phyloP scores from a whole-genome alignment of 2,888 invertebrate genomes.

The Dinocampus coccinellae region DNA sequence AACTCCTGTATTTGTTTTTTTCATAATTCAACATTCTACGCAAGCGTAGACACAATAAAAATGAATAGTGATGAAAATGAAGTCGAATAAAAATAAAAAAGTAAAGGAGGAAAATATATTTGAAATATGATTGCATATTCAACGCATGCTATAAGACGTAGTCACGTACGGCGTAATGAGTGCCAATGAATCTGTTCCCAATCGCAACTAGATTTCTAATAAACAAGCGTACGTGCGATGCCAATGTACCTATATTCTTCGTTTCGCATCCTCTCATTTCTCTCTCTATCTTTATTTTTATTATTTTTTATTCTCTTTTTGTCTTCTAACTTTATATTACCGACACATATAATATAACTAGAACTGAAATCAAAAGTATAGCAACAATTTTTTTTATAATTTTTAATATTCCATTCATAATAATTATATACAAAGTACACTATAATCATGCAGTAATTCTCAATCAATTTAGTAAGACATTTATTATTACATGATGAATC shows the following conservation, averaged over 20 bases:
- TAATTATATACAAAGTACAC: slow-evolving; percentile 65
- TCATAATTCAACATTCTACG: slow-evolving; percentile 4
- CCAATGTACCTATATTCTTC: slow-evolving; percentile 37
- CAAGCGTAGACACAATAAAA: slow-evolving; percentile 12
- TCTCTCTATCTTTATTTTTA: not conserved
- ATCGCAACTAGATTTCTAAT: slow-evolving; percentile 44
- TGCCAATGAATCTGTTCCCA: slow-evolving; percentile 36
- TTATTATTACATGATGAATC: slow-evolving; percentile 54
- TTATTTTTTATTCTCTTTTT: not conserved
- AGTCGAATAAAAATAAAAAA: slow-evolving; percentile 13
- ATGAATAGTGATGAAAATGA: slow-evolving; percentile 11
- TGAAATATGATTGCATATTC: slow-evolving; percentile 36
- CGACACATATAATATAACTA: not conserved
- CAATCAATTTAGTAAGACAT: slow-evolving; percentile 68
- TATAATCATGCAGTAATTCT: slow-evolving; percentile 68
- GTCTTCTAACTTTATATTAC: not conserved
- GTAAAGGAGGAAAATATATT: not conserved
- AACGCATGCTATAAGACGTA: slow-evolving; percentile 28
- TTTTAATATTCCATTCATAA: slow-evolving; percentile 58
- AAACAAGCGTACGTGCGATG: slow-evolving; percentile 47
- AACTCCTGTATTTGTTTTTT: not conserved
- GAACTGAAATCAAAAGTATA: not conserved
- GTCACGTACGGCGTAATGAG: slow-evolving; percentile 35
- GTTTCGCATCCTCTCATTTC: not conserved
- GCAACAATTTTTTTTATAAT: slow-evolving; percentile 19